Evolutionary conservation across 2,113 vertebrate genomes (phyloP), one percentile per base, ranked within the genome.

Genomic region (Artemisiospiza belli): DNA sequence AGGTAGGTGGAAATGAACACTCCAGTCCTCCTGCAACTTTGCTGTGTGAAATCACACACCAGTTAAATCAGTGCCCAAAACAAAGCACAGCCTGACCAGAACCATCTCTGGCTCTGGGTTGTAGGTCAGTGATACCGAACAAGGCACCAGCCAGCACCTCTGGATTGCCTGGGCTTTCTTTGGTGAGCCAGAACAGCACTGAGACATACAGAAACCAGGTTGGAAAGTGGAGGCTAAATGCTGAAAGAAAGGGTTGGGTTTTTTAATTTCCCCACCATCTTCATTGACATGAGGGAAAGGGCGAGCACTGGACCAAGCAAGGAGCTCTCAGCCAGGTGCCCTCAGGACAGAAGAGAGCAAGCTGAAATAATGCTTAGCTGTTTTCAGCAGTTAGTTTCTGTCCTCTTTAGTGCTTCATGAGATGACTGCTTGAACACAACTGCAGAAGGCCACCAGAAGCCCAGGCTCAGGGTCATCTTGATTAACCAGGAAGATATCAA

Each of bases 391-490:
- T 18, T 91, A 70, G 5, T 76, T 88, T 72, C 57, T 59, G 52
- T 75, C 27, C 15, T 63, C 31, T 31, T 81, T 24, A 3, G 4
- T 7, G 9, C 18, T 62, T 12, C 17, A 6, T 43, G 69, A 79
- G 66, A 30, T 47, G 11, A 63, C 9, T 49, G 19, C 43, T 63
- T 25, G 28, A 73, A 24, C 8, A 62, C 15, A 66, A 37, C 47
- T 54, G 37, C 28, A 54, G 24, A 73, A 64, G 23, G 22, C 31
- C 12, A 68, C 3, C 57, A 83, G 39, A 72, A 80, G 18, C 21
- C 8, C 24, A 75, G 35, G 63, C 54, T 59, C 14, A 37, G 9
- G 4, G 8, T 69, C 22, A 13, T 37, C 27, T 52, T 0, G 0
- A 37, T n/a, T 49, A 58, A 24, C 20, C 31, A 58, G 74, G 37